phyloP scores from a whole-genome alignment of 2,113 vertebrate species.

The Rhadina sibilatrix region DNA sequence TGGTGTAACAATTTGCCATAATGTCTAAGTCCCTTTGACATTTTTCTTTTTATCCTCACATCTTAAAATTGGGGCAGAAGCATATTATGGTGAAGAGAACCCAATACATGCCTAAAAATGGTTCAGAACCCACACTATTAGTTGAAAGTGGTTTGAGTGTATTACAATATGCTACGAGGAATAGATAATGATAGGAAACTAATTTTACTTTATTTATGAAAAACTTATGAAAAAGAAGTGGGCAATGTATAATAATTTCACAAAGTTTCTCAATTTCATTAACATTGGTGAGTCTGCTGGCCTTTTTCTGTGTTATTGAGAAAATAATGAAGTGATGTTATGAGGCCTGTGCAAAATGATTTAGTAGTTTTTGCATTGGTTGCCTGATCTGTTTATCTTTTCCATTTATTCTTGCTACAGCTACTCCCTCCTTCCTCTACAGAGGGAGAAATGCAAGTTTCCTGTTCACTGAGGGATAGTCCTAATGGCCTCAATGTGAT shows the following conservation, averaged over 20 bases:
- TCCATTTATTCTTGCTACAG: neutral
- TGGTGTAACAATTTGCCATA: slow-evolving; percentile 5
- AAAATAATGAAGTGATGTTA: neutral
- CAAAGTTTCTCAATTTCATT: neutral
- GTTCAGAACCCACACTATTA: neutral
- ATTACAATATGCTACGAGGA: neutral
- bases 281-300: neutral
- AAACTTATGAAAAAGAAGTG: neutral
- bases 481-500: neutral
- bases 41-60: neutral
- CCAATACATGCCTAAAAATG: neutral
- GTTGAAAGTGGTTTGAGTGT: neutral
- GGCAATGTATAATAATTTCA: neutral
- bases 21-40: neutral
- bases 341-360: neutral
- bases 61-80: neutral
- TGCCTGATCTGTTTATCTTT: neutral
- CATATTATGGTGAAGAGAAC: neutral
- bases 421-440: neutral
- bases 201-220: neutral
- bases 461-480: neutral
- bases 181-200: neutral
- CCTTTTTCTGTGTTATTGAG: neutral
- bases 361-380: neutral
- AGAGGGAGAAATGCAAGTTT: neutral